These are phyloP conservation scores for Budorcas taxicolor DNA, from an alignment of 2,113 vertebrate species.

Conservation along the genomic window DNA sequence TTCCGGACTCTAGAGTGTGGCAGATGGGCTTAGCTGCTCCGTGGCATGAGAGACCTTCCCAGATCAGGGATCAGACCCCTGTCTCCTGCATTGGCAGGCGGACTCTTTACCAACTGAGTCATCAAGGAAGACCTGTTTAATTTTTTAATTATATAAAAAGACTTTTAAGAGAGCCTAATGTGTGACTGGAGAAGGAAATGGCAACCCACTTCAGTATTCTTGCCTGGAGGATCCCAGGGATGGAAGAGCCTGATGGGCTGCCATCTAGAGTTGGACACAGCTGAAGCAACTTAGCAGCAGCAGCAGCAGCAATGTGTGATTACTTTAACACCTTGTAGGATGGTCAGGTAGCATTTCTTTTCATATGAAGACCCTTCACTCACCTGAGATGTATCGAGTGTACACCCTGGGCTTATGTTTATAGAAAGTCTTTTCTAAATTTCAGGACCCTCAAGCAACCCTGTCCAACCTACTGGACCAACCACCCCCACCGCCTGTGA, in stretches of 20 bases:
- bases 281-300: background rate
- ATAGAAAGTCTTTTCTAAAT: background rate
- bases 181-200: background rate
- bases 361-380: background rate
- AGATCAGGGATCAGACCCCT: background rate
- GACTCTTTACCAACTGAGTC: background rate
- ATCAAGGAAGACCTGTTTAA: background rate
- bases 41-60: background rate
- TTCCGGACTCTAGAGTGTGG: background rate
- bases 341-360: background rate
- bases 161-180: background rate
- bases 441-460: conserved; percentile 65
- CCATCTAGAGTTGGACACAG: accelerated
- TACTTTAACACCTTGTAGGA: background rate
- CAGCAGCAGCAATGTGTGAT: background rate
- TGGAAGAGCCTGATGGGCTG: background rate
- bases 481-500: conserved; percentile 86
- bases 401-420: background rate
- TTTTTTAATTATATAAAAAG: background rate
- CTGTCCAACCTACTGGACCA: conserved; percentile 75
- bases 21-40: background rate
- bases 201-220: background rate
- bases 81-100: background rate
- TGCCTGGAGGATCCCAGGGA: background rate
- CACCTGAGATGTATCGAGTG: background rate